Conservation (phyloP, 2,888 invertebrate species). For the Eupeodes luniger region DNA sequence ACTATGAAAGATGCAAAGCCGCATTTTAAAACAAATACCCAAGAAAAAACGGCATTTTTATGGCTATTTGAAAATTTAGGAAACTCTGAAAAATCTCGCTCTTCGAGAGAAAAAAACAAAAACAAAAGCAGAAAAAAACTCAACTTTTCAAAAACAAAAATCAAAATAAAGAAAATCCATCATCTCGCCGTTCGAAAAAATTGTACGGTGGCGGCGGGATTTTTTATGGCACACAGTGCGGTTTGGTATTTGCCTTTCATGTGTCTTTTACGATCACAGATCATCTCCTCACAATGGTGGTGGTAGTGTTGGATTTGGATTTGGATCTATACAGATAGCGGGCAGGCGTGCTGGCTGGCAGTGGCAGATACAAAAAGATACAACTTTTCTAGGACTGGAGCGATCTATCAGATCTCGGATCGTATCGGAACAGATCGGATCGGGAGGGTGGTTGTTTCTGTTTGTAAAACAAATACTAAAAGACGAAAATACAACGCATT, state of each 20-base stretch:
- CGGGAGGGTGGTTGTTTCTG: conserved; percentile 77
- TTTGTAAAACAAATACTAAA: conserved; percentile 77
- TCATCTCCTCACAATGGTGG: conserved; percentile 52
- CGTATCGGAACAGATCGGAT: conserved; percentile 18
- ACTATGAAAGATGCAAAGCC: conserved; percentile 78
- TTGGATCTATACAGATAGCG: conserved; percentile 14
- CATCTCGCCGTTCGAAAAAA: conserved; percentile 47
- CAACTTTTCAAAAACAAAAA: conserved; percentile 26
- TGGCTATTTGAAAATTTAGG: conserved; percentile 58
- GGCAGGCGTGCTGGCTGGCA: conserved; percentile 24
- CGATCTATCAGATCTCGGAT: conserved; percentile 1
- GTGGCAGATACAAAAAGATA: background rate
- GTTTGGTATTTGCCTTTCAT: conserved; percentile 74
- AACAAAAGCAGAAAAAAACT: conserved; percentile 20
- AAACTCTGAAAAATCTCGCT: conserved; percentile 38
- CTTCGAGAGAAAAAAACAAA: conserved; percentile 14
- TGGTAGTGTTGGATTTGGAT: conserved; percentile 8
- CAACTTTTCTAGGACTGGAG: conserved; percentile 15
- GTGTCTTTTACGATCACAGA: conserved; percentile 72
- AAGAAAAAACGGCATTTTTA: conserved; percentile 73
- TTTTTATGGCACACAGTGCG: conserved; percentile 73
- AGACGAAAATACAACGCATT: conserved; percentile 70
- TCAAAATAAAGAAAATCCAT: conserved; percentile 56
- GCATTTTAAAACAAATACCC: conserved; percentile 76
- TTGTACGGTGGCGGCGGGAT: conserved; percentile 47